Evolutionary conservation across 1,140 invertebrate genomes (phyloP), one percentile per base, ranked within the genome.

Genomic region (Mamestra configurata): DNA sequence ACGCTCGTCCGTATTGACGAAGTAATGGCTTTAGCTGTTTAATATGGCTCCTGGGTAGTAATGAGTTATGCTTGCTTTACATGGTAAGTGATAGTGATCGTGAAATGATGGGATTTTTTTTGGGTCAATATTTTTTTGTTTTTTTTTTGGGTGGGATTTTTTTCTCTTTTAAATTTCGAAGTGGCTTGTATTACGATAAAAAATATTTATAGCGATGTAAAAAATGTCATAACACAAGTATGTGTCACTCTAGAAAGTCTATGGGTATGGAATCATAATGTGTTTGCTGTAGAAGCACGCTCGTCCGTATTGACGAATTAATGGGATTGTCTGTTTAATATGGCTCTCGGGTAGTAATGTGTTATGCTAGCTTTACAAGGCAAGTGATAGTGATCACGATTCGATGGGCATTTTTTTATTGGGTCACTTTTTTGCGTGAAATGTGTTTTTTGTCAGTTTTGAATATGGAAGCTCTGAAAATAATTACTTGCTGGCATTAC

Each of bases 181-280:
- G n/a, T n/a, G n/a, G n/a, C n/a, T n/a, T n/a, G n/a, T n/a, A n/a
- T n/a, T n/a, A n/a, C n/a, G n/a, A n/a, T n/a, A n/a, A n/a, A n/a
- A n/a, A n/a, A n/a, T n/a, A n/a, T n/a, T n/a, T n/a, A n/a, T n/a
- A n/a, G n/a, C n/a, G n/a, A n/a, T n/a, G n/a, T n/a, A n/a, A n/a
- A n/a, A n/a, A n/a, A n/a, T n/a, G n/a, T n/a, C n/a, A n/a, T n/a
- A n/a, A n/a, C n/a, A n/a, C n/a, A n/a, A n/a, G n/a, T n/a, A n/a
- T n/a, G n/a, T n/a, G n/a, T n/a, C n/a, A n/a, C n/a, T n/a, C n/a
- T n/a, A n/a, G n/a, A n/a, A n/a, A n/a, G n/a, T n/a, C n/a, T n/a
- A n/a, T n/a, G n/a, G n/a, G n/a, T n/a, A n/a, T n/a, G n/a, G n/a
- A 66, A 66, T 66, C 61, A 20, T 66, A 43, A 64, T 37, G 27